phyloP scores from a whole-genome alignment of 2,797 vertebrate species.

The Lacerta viridis region DNA sequence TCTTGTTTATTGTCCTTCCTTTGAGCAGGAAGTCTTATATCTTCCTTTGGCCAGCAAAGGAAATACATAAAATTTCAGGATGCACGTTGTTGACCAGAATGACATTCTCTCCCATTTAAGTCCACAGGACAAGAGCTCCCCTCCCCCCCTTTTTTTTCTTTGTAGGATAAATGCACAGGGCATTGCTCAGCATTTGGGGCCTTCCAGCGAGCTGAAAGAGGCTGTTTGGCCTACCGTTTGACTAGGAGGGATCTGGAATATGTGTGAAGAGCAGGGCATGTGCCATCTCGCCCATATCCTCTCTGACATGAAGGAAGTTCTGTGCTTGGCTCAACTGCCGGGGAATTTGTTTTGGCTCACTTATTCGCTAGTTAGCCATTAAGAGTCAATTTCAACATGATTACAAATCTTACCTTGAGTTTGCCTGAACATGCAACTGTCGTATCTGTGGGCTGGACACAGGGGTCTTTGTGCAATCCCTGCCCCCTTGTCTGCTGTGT shows the following conservation, averaged over 20 bases:
- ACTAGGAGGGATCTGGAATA: not conserved
- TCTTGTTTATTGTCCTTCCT: conserved; percentile 2
- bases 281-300: not conserved
- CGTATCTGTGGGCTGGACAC: no score
- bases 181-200: not conserved
- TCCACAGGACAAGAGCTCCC: not conserved
- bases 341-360: not conserved
- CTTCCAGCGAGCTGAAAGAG: not conserved
- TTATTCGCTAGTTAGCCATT: not conserved
- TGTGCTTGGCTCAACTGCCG: not conserved
- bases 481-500: no score
- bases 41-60: conserved; percentile 8
- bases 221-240: not conserved
- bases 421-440: no score
- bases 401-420: not conserved
- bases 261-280: not conserved
- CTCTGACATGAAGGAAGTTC: not conserved
- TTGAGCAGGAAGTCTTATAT: not conserved
- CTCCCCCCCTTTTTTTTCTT: not conserved
- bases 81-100: not conserved
- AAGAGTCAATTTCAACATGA: not conserved
- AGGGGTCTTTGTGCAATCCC: no score
- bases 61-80: conserved; percentile 15
- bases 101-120: not conserved
- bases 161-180: not conserved